Evolutionary conservation across 2,797 vertebrate genomes (phyloP).

Genomic region (Nannoperca obscura): DNA sequence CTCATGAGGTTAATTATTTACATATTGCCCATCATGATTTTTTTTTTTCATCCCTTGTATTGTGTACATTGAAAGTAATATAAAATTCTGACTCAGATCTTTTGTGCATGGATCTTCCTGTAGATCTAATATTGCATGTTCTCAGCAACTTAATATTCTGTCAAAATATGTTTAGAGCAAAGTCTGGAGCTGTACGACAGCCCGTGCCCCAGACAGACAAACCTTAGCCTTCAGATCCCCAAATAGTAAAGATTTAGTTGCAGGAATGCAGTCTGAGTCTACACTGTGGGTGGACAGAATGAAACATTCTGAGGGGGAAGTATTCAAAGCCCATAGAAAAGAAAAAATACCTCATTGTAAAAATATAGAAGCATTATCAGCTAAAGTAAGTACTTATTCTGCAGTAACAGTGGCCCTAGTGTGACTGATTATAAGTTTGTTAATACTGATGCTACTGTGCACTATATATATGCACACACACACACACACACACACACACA

Average conservation of each 20-base stretch:
- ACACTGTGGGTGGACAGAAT: background rate
- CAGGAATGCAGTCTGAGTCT: background rate
- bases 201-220: constrained; percentile 6
- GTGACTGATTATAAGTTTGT: background rate
- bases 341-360: background rate
- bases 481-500: no score
- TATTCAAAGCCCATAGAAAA: background rate
- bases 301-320: background rate
- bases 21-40: constrained; percentile 22
- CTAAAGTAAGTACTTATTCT: background rate
- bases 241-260: constrained; percentile 5
- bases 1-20: constrained; percentile 17
- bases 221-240: background rate
- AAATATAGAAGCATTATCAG: background rate
- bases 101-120: constrained; percentile 23
- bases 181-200: background rate
- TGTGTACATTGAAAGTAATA: constrained; percentile 74
- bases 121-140: constrained; percentile 28
- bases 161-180: background rate
- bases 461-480: no score
- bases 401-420: background rate
- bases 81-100: constrained; percentile 55
- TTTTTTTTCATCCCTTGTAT: constrained; percentile 58
- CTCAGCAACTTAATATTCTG: constrained; percentile 13
- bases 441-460: background rate